Conservation (phyloP, 2,113 vertebrate genomes). For the Crypturellus undulatus region DNA sequence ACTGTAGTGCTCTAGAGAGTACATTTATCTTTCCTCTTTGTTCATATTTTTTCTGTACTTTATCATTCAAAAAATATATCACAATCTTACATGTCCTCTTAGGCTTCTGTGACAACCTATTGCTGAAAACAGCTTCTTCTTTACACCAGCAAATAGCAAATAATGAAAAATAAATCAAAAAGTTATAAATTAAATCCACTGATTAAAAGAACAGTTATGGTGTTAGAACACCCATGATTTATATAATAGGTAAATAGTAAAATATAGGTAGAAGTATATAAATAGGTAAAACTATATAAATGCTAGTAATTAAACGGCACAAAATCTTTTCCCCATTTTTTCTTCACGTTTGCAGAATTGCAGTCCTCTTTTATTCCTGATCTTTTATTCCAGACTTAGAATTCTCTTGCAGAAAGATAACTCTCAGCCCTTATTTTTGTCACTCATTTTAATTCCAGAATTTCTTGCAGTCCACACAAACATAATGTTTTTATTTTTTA, state of each 20-base stretch:
- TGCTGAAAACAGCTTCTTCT: background rate
- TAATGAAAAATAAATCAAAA: conserved; percentile 16
- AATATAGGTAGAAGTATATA: no score
- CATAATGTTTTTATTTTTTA: conserved; percentile 39
- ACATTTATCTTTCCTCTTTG: background rate
- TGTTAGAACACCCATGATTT: background rate
- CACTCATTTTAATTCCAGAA: conserved; percentile 65
- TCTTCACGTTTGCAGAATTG: background rate
- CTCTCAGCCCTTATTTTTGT: conserved; percentile 14
- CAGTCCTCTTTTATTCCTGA: background rate
- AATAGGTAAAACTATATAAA: background rate
- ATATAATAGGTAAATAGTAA: background rate
- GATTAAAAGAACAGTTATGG: background rate
- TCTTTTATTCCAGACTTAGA: background rate
- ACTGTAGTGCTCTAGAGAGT: background rate
- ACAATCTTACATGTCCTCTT: background rate
- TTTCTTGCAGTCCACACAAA: background rate
- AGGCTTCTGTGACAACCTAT: background rate
- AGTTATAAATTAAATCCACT: background rate
- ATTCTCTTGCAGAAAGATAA: conserved; percentile 15
- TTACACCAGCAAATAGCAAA: conserved; percentile 12
- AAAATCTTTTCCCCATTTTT: background rate
- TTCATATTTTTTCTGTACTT: conserved; percentile 12
- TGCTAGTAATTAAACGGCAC: background rate
- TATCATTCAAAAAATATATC: background rate